phyloP scores from a whole-genome alignment of 2,888 invertebrate genomes.

The Cheilosia scutellata region DNA sequence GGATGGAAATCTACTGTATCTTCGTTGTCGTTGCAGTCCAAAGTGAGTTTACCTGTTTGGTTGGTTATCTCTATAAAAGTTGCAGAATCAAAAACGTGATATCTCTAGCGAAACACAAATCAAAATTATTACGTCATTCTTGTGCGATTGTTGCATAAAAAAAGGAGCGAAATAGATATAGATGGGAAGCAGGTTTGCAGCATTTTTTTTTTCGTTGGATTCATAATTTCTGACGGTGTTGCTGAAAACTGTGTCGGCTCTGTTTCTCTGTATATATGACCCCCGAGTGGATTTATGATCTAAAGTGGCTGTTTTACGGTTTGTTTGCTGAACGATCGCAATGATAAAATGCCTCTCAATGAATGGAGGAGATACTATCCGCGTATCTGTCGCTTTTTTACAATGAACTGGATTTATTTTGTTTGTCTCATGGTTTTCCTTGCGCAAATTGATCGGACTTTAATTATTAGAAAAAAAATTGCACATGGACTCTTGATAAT shows the following conservation, averaged over 20 bases:
- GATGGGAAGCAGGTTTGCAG: constrained; percentile 68
- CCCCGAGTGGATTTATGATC: constrained; percentile 68
- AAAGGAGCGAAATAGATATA: constrained; percentile 48
- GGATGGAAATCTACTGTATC: not conserved
- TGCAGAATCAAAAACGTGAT: constrained; percentile 71
- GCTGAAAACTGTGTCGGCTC: constrained; percentile 70
- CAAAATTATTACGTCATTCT: constrained; percentile 73
- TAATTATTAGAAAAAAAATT: constrained; percentile 49
- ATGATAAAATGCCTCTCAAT: constrained; percentile 30
- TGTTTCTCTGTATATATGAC: constrained; percentile 36
- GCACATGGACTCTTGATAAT: constrained; percentile 11
- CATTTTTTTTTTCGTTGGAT: constrained; percentile 17
- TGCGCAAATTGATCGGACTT: constrained; percentile 49
- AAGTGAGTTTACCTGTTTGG: constrained; percentile 65
- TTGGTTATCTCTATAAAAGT: constrained; percentile 44
- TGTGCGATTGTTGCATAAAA: constrained; percentile 61
- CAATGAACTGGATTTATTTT: constrained; percentile 42
- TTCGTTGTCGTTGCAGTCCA: constrained; percentile 27
- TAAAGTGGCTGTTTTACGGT: constrained; percentile 62
- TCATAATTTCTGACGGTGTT: constrained; percentile 40
- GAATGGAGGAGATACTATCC: constrained; percentile 38
- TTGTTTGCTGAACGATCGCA: constrained; percentile 44
- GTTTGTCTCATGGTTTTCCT: constrained; percentile 5
- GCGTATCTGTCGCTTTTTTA: constrained; percentile 6
- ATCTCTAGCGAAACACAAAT: constrained; percentile 64